Evolutionary conservation across 2,888 invertebrate genomes (phyloP), one percentile per base, ranked within the genome.

Genomic region (Leptogaster cylindrica): DNA sequence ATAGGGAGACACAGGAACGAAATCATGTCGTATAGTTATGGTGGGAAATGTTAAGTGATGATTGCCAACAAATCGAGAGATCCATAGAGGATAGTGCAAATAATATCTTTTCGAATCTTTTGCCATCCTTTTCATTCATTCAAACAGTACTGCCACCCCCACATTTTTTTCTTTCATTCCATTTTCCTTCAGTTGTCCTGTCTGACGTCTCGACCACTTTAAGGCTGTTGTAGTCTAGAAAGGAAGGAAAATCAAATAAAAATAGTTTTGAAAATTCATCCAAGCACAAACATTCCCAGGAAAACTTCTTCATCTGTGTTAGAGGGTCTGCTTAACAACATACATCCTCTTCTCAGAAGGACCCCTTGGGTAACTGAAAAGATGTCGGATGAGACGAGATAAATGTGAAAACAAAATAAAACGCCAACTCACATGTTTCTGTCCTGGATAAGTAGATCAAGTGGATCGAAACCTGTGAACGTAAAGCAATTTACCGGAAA

Each of bases 401-500:
- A 52, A 52, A 52, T 52, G 52, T 16, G 52, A 52, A 52, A 52
- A 52, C 52, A 28, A 52, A 52, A 52, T 52, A 52, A 52, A 52
- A 52, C 20, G 52, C 52, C 52, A 52, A 33, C 52, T 31, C 28
- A 33, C 52, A 8, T 52, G 52, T 52, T 33, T 52, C 52, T 31
- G 52, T 28, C 31, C 52, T n/a, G 27, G 52, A 52, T 52, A 52
- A 52, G 52, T 52, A 31, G 52, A 52, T 52, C 52, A 52, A 52
- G 18, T 52, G 63, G 63, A 63, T 63, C 46, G 46, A 28, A 20
- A 18, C 63, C 66, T 66, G 66, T 66, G 66, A 52, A 52, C 66
- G 52, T 66, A 66, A 52, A 66, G 66, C 66, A 66, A 66, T 66
- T 66, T 66, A 66, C 66, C 66, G 66, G 66, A 66, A 66, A 66